Evolutionary conservation across 2,888 invertebrate genomes (phyloP).

Genomic region (Cremastobaeus sp.): DNA sequence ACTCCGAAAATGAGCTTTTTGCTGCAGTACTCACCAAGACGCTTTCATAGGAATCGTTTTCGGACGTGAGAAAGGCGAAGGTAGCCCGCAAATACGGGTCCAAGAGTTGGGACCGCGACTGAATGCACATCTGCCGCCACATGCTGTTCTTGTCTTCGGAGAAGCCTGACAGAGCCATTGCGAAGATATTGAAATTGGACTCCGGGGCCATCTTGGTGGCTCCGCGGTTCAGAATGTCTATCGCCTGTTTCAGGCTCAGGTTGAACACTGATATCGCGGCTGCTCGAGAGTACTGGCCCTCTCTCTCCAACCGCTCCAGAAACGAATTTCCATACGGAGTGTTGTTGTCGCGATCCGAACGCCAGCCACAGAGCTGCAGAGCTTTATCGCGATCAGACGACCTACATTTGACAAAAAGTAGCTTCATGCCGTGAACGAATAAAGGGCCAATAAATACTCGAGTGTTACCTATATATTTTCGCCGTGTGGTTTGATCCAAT

Average conservation of each 20-base stretch:
- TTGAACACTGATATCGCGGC: slow-evolving; percentile 95
- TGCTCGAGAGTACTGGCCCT: slow-evolving; percentile 88
- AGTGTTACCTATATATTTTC: slow-evolving; percentile 80
- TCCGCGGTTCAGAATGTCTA: slow-evolving; percentile 90
- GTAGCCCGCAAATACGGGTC: slow-evolving; percentile 94
- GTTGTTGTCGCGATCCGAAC: slow-evolving; percentile 85
- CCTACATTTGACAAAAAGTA: slow-evolving; percentile 60
- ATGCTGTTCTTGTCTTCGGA: slow-evolving; percentile 89
- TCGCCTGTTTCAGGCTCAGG: slow-evolving; percentile 89
- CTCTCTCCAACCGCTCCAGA: slow-evolving; percentile 85
- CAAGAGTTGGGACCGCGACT: slow-evolving; percentile 87
- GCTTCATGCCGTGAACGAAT: too few relatives aligned
- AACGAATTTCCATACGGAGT: slow-evolving; percentile 80
- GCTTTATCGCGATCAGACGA: slow-evolving; percentile 87
- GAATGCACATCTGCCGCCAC: slow-evolving; percentile 87
- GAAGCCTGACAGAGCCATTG: slow-evolving; percentile 91
- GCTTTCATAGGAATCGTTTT: slow-evolving; percentile 86
- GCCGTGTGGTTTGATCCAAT: slow-evolving; percentile 81
- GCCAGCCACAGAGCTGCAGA: slow-evolving; percentile 93
- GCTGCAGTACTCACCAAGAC: slow-evolving; percentile 82
- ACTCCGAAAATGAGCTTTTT: not conserved
- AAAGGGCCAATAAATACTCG: slow-evolving; percentile 32
- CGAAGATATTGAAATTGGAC: slow-evolving; percentile 82
- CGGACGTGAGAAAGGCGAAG: slow-evolving; percentile 92
- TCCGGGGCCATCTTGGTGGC: slow-evolving; percentile 78